Conservation (phyloP, 2,888 invertebrate species). For the Trichacis sp. region DNA sequence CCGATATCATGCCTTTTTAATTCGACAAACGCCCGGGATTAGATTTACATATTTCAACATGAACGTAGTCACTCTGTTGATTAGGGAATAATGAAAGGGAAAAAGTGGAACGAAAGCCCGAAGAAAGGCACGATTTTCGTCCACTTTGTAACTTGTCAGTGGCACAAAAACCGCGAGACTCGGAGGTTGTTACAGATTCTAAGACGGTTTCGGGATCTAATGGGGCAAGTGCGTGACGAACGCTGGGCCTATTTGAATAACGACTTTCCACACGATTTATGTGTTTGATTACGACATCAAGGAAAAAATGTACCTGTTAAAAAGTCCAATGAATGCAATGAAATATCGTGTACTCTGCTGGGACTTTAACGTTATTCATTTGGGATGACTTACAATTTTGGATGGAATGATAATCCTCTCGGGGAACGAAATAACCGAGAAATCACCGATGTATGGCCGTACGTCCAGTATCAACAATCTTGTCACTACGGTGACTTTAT, state of each 20-base stretch:
- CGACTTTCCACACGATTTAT: background rate
- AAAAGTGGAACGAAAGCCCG: background rate
- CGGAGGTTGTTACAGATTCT: background rate
- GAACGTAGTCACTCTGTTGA: background rate
- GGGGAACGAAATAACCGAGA: constrained; percentile 31
- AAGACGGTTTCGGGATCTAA: background rate
- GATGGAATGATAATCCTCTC: constrained; percentile 41
- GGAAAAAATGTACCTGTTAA: background rate
- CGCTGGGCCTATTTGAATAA: background rate
- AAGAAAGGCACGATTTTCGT: background rate
- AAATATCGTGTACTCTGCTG: background rate
- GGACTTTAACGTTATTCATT: constrained; percentile 3
- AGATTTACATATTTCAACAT: background rate
- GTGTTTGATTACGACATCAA: background rate
- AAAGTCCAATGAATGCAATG: background rate
- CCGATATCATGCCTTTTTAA: constrained; percentile 4
- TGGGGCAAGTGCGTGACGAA: background rate
- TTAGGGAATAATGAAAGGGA: background rate
- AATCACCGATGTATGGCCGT: constrained; percentile 35
- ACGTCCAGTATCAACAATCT: constrained; percentile 42
- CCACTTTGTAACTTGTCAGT: background rate
- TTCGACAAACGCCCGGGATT: background rate
- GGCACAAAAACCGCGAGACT: background rate
- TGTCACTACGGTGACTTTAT: constrained; percentile 38
- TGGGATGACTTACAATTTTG: constrained; percentile 36